Conservation (phyloP, 2,113 vertebrate genomes). For the Otus sunia region DNA sequence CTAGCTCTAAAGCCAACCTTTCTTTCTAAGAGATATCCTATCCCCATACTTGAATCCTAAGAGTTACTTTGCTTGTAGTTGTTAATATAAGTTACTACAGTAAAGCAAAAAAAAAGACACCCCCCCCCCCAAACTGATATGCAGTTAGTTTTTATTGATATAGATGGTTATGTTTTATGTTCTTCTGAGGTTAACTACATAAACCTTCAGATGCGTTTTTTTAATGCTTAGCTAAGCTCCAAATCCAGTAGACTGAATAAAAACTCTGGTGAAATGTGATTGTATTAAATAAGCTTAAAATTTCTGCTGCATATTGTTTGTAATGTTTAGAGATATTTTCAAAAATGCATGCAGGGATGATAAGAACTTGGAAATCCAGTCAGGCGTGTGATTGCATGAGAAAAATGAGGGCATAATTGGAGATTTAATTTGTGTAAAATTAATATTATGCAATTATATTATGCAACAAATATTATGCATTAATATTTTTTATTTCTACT, state of each 20-base stretch:
- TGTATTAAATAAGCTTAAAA: not conserved
- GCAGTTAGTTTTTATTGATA: not conserved
- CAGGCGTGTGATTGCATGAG: not conserved
- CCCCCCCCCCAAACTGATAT: not conserved
- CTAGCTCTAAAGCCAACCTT: not conserved
- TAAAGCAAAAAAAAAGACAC: not conserved
- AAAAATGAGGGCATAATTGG: not conserved
- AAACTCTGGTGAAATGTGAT: not conserved
- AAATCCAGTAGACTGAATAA: conserved; percentile 33
- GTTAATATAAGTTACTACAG: not conserved
- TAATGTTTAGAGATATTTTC: not conserved
- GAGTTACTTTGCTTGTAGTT: accelerated
- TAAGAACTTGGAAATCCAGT: not conserved
- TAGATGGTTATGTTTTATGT: not conserved
- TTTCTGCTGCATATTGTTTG: not conserved
- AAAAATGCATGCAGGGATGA: not conserved
- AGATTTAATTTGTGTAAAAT: not conserved
- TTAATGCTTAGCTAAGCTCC: conserved; percentile 23
- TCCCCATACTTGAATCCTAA: not conserved
- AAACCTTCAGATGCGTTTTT: not conserved
- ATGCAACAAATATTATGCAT: not conserved
- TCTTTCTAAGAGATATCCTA: not conserved
- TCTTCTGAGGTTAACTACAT: conserved; percentile 29
- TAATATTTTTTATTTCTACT: not conserved
- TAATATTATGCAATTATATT: too few species aligned